Evolutionary conservation across 2,113 vertebrate genomes (phyloP).

Genomic region (Ammodytes marinus): DNA sequence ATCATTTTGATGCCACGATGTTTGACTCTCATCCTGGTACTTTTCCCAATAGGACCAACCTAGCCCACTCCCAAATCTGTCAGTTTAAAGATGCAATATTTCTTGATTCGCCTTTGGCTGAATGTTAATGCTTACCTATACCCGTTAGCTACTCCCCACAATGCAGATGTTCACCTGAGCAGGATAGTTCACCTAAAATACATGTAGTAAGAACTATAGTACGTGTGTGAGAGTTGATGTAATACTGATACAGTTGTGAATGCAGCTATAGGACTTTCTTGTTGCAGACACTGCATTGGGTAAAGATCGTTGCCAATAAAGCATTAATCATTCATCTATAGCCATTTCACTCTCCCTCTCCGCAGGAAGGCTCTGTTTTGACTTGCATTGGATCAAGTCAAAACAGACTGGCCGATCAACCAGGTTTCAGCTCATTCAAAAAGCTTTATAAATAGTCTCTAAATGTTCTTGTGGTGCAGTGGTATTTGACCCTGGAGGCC

Average conservation of each 20-base stretch:
- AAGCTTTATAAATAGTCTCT: conserved; percentile 22
- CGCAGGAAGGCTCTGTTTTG: neutral
- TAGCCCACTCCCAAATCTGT: neutral
- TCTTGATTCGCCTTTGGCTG: neutral
- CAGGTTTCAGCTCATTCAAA: neutral
- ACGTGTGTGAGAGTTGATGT: neutral
- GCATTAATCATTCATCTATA: neutral
- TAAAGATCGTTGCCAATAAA: neutral
- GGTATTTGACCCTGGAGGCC: conserved; percentile 24
- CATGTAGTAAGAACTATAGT: too few relatives aligned
- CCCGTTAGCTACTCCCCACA: neutral
- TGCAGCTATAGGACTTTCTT: neutral
- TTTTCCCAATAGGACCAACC: neutral
- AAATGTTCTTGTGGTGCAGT: neutral
- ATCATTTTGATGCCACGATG: conserved; percentile 28
- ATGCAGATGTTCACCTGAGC: neutral
- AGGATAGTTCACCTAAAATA: neutral
- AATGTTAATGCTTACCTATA: too few relatives aligned
- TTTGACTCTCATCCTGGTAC: conserved; percentile 11
- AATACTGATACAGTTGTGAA: neutral
- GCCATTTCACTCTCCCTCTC: neutral
- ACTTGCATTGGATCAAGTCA: too few relatives aligned
- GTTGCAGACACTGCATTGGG: neutral
- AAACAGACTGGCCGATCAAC: too few relatives aligned
- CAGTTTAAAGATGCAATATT: neutral